phyloP scores from a whole-genome alignment of 1,140 invertebrate species.

The Apis florea region DNA sequence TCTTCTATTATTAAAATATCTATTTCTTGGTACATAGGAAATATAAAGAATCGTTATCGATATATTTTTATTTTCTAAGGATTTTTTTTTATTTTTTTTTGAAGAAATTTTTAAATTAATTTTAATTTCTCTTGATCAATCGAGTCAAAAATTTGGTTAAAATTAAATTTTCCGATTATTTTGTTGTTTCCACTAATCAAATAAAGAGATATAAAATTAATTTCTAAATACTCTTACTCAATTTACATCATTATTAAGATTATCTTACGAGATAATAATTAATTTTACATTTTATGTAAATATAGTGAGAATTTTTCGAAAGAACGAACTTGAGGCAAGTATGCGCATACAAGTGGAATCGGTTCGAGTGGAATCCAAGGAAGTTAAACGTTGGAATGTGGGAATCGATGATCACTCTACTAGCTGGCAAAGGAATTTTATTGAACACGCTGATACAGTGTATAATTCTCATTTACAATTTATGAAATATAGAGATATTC shows the following conservation, averaged over 20 bases:
- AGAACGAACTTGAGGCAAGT: neutral
- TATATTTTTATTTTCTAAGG: too few relatives aligned
- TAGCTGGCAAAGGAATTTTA: conserved; percentile 16
- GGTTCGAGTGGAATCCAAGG: conserved; percentile 16
- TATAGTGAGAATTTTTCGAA: neutral
- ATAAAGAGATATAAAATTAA: too few relatives aligned
- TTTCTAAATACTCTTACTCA: too few relatives aligned
- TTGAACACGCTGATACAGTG: conserved; percentile 10
- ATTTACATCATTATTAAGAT: neutral
- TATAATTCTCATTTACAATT: conserved; percentile 20
- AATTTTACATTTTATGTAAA: neutral
- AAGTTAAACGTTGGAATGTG: conserved; percentile 24
- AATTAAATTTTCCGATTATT: too few relatives aligned
- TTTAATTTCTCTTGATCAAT: too few relatives aligned
- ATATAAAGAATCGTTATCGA: too few relatives aligned
- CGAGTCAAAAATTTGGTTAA: too few relatives aligned
- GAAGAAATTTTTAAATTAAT: too few relatives aligned
- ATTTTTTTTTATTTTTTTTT: too few relatives aligned
- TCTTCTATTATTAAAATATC: too few relatives aligned
- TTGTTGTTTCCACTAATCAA: too few relatives aligned
- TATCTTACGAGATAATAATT: neutral
- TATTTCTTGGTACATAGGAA: too few relatives aligned
- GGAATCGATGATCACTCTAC: conserved; percentile 35
- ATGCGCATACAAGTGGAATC: conserved; percentile 16
- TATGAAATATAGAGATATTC: neutral